Percentiles rank a stretch among this genome's conserved stretches.
Conservation (phyloP, 1,140 invertebrate species). For the Atta colombica region DNA sequence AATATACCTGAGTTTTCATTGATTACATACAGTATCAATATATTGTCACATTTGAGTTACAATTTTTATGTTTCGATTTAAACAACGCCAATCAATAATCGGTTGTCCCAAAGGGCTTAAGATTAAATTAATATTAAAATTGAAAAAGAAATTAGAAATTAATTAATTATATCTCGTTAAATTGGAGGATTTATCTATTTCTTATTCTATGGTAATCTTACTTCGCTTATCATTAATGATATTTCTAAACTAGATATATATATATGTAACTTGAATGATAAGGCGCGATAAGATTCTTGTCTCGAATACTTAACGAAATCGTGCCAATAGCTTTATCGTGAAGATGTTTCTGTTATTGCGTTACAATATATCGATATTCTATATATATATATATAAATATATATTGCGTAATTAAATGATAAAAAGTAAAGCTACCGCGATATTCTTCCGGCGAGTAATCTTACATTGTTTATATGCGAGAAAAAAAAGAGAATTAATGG, state of each 20-base stretch:
- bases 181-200: not conserved
- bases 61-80: not conserved
- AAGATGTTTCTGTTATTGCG: not conserved
- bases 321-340: constrained; percentile 15
- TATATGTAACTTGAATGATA: constrained; percentile 25
- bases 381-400: not conserved
- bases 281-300: constrained; percentile 41
- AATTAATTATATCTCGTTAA: not conserved
- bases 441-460: not conserved
- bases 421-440: too few relatives aligned
- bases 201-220: not conserved
- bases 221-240: not conserved
- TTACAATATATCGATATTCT: not conserved
- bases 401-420: too few relatives aligned
- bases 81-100: not conserved
- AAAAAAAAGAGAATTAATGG: not conserved
- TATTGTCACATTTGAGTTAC: not conserved
- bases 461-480: not conserved
- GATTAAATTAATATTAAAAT: not conserved
- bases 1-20: not conserved
- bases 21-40: not conserved
- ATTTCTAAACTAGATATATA: constrained; percentile 23
- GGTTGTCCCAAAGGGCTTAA: not conserved
- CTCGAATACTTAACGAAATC: constrained; percentile 29
- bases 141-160: constrained; percentile 3